phyloP scores from a whole-genome alignment of 2,888 invertebrate genomes.

The Oeneis ivallda region DNA sequence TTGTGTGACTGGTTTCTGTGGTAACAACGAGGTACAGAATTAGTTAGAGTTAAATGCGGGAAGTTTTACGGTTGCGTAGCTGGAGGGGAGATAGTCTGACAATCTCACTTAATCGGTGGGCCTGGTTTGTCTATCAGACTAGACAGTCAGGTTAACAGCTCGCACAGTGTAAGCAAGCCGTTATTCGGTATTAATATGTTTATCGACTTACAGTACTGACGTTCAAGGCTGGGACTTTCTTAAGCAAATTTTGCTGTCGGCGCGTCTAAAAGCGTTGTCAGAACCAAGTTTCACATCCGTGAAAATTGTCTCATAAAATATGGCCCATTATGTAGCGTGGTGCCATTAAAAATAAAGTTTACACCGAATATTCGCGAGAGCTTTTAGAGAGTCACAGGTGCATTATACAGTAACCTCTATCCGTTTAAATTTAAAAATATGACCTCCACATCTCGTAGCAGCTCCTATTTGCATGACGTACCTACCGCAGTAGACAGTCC shows the following conservation, averaged over 20 bases:
- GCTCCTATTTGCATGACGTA: constrained; percentile 35
- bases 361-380: constrained; percentile 66
- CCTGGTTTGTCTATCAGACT: neutral
- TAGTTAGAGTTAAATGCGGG: too few relatives aligned
- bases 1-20: too few relatives aligned
- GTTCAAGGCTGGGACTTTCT: constrained; percentile 44
- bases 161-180: constrained; percentile 2
- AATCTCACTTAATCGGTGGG: too few relatives aligned
- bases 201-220: too few relatives aligned
- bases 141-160: neutral
- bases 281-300: constrained; percentile 69
- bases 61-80: too few relatives aligned
- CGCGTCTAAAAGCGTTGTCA: constrained; percentile 66
- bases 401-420: constrained; percentile 66
- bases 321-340: constrained; percentile 74
- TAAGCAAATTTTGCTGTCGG: constrained; percentile 53
- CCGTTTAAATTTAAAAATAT: constrained; percentile 71
- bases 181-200: constrained; percentile 39
- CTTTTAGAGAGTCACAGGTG: constrained; percentile 77
- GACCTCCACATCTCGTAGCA: constrained; percentile 47
- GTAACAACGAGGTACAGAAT: too few relatives aligned
- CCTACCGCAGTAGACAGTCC: constrained; percentile 19
- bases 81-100: too few relatives aligned
- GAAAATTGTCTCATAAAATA: constrained; percentile 74
- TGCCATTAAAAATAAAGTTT: constrained; percentile 77